Percentiles rank a stretch among this genome's conserved stretches.
These are phyloP conservation scores for Pachycephus smyrnensis DNA, from an alignment of 2,888 invertebrate species.

Conservation along the genomic window DNA sequence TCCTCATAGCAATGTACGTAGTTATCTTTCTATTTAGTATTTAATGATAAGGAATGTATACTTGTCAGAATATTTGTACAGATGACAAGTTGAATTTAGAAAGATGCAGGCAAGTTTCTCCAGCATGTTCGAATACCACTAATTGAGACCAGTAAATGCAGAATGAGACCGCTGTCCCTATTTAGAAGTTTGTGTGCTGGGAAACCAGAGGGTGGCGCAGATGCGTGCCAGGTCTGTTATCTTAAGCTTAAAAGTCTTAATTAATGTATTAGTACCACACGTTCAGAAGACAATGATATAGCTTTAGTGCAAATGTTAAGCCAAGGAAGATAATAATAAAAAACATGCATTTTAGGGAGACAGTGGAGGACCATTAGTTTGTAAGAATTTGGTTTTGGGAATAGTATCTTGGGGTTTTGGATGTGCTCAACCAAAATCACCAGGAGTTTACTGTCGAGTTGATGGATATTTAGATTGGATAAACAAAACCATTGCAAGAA, in stretches of 20 bases:
- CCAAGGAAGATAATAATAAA: neutral
- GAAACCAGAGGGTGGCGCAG: slow-evolving; percentile 43
- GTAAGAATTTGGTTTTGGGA: slow-evolving; percentile 45
- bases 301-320: neutral
- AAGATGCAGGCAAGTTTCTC: slow-evolving; percentile 20
- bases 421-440: slow-evolving; percentile 44
- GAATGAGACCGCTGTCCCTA: neutral
- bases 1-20: slow-evolving; percentile 31
- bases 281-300: slow-evolving; percentile 9
- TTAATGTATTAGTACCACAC: slow-evolving; percentile 6
- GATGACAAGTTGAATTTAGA: neutral
- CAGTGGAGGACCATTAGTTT: slow-evolving; percentile 55
- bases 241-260: neutral
- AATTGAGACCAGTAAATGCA: slow-evolving; percentile 28
- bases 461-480: slow-evolving; percentile 52
- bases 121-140: slow-evolving; percentile 45
- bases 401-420: slow-evolving; percentile 55
- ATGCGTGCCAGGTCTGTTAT: slow-evolving; percentile 52
- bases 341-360: slow-evolving; percentile 44
- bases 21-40: neutral
- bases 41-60: neutral
- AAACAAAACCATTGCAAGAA: slow-evolving; percentile 31
- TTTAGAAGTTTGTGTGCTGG: slow-evolving; percentile 45
- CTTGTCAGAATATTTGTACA: neutral
- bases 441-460: slow-evolving; percentile 54